Evolutionary conservation across 2,888 invertebrate genomes (phyloP).

Genomic region (Cheilosia pagana): DNA sequence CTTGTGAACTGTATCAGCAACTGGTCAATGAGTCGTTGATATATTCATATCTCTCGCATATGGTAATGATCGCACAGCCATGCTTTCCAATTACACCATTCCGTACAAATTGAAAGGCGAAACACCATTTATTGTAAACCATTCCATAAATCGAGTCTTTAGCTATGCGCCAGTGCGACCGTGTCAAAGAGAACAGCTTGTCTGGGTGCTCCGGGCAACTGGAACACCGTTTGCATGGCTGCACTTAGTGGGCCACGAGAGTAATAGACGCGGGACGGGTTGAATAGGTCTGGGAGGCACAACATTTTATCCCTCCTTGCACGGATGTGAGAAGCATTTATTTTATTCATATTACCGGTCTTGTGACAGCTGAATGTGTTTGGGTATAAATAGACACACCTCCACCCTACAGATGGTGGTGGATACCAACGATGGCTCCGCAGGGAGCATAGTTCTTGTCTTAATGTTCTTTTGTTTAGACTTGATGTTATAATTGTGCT

Average conservation of each 20-base stretch:
- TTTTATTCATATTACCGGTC: constrained; percentile 1
- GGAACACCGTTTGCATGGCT: background rate
- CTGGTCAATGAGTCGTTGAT: constrained; percentile 3
- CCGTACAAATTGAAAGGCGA: constrained; percentile 46
- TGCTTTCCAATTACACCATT: constrained; percentile 4
- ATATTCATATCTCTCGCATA: background rate
- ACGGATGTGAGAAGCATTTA: constrained; percentile 12
- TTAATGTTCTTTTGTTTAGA: constrained; percentile 17
- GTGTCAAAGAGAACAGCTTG: constrained; percentile 39
- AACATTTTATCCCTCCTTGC: constrained; percentile 6
- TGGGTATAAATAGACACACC: constrained; percentile 42
- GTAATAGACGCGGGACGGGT: background rate
- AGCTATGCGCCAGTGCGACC: constrained; percentile 5
- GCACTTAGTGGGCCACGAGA: constrained; percentile 6
- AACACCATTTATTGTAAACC: background rate
- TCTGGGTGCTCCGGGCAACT: background rate
- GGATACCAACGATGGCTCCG: constrained; percentile 31
- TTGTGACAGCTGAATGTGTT: constrained; percentile 21
- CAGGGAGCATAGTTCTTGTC: constrained; percentile 23
- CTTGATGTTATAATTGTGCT: constrained; percentile 36
- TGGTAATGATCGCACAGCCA: background rate
- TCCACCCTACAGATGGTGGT: constrained; percentile 37
- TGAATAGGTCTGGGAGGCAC: constrained; percentile 1
- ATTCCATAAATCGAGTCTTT: constrained; percentile 4
- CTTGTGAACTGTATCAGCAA: background rate